Evolutionary conservation across 1,140 invertebrate species (phyloP).

Genomic region (Copidosoma floridanum): DNA sequence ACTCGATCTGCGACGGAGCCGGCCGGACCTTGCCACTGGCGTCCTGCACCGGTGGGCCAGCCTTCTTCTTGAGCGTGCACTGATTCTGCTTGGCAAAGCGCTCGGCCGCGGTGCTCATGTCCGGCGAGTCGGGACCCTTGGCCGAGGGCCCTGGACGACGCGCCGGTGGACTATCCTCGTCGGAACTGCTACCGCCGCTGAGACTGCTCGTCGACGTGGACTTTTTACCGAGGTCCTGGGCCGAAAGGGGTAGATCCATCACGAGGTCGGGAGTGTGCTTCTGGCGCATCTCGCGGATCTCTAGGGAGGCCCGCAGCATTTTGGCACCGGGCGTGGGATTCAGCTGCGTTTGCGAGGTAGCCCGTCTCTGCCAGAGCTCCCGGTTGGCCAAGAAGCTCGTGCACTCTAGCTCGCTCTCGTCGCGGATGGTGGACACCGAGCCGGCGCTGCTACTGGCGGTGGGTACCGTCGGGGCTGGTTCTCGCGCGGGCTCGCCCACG

Average conservation of each 20-base stretch:
- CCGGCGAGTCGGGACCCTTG: slow-evolving; percentile 62
- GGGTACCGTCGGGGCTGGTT: neutral
- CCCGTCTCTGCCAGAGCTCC: slow-evolving; percentile 64
- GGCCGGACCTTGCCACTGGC: slow-evolving; percentile 34
- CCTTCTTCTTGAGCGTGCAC: slow-evolving; percentile 78
- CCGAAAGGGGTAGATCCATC: slow-evolving; percentile 73
- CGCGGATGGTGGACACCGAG: neutral
- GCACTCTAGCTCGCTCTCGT: slow-evolving; percentile 30
- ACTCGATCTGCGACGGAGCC: slow-evolving; percentile 29
- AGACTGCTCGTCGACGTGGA: slow-evolving; percentile 51
- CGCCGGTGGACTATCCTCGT: slow-evolving; percentile 42
- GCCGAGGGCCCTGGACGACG: neutral
- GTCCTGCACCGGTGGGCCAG: slow-evolving; percentile 48
- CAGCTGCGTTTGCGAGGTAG: slow-evolving; percentile 58
- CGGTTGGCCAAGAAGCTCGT: slow-evolving; percentile 57
- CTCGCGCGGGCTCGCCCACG: slow-evolving; percentile 41
- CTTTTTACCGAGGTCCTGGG: slow-evolving; percentile 56
- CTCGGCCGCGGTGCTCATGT: slow-evolving; percentile 72
- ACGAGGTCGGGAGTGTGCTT: slow-evolving; percentile 85
- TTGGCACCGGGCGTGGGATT: slow-evolving; percentile 44
- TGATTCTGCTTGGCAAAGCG: slow-evolving; percentile 77
- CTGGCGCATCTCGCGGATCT: slow-evolving; percentile 58
- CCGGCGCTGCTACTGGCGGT: neutral
- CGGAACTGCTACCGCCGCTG: slow-evolving; percentile 49
- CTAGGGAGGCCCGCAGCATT: slow-evolving; percentile 43